Evolutionary conservation across 2,888 invertebrate species (phyloP).

Genomic region (Athalia circularis): DNA sequence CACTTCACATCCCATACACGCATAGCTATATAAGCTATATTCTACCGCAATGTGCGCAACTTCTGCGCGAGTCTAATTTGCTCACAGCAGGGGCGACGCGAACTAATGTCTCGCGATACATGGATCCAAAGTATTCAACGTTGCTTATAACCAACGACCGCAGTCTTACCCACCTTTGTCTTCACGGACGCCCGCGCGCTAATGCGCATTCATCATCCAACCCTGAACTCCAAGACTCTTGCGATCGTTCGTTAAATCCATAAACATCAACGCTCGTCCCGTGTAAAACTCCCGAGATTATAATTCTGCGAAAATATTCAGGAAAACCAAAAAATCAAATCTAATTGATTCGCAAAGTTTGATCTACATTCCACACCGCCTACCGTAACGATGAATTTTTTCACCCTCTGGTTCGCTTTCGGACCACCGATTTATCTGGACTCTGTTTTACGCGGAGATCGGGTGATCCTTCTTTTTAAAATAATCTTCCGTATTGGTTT

Average conservation of each 20-base stretch:
- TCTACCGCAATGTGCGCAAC: conserved; percentile 47
- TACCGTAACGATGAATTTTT: no score
- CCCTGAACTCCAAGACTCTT: conserved; percentile 5
- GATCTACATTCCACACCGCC: no score
- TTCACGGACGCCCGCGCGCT: conserved; percentile 68
- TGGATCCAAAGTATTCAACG: conserved; percentile 62
- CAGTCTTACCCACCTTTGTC: conserved; percentile 63
- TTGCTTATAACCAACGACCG: not conserved
- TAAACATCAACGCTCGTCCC: no score
- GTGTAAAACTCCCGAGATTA: no score
- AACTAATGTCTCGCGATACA: conserved; percentile 70
- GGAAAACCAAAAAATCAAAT: no score
- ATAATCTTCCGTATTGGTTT: conserved; percentile 67
- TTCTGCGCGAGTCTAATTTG: conserved; percentile 69
- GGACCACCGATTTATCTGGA: no score
- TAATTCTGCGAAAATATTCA: no score
- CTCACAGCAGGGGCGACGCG: conserved; percentile 71
- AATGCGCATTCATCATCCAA: conserved; percentile 68
- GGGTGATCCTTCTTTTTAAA: conserved; percentile 51
- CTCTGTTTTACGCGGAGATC: no score
- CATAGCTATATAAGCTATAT: conserved; percentile 33
- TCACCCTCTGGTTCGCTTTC: no score
- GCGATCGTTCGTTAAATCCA: no score
- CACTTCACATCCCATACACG: no score
- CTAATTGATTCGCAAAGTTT: no score